phyloP scores from a whole-genome alignment of 1,140 invertebrate genomes.

The Eufriesea mexicana region DNA sequence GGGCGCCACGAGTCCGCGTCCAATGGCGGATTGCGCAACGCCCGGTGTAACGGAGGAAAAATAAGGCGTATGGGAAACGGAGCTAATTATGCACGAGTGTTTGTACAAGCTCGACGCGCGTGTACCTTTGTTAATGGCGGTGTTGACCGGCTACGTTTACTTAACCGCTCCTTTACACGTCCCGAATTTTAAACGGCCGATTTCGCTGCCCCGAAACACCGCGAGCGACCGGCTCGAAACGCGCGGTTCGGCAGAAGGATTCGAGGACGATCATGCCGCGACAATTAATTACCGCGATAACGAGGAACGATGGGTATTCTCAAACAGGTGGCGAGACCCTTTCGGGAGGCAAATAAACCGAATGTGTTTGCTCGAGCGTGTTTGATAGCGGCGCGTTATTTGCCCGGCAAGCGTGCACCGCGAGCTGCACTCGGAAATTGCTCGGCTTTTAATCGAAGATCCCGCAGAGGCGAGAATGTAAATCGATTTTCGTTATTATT shows the following conservation, averaged over 20 bases:
- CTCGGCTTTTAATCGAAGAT: not conserved
- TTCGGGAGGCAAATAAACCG: not conserved
- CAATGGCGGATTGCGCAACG: not conserved
- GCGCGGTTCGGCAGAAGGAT: too few relatives aligned
- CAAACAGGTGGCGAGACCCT: not conserved
- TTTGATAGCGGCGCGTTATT: slow-evolving; percentile 3
- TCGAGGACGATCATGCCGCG: not conserved
- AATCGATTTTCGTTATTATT: slow-evolving; percentile 1
- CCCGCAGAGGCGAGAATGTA: not conserved
- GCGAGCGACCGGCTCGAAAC: too few relatives aligned
- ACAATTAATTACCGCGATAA: slow-evolving; percentile 20
- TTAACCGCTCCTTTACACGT: slow-evolving; percentile 41
- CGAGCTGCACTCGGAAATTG: not conserved
- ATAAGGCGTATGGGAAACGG: slow-evolving; percentile 30
- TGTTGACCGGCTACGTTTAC: slow-evolving; percentile 47
- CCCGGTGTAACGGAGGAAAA: not conserved
- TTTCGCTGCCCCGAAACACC: too few relatives aligned
- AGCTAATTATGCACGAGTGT: slow-evolving; percentile 43
- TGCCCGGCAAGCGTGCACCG: not conserved
- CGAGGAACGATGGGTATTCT: not conserved
- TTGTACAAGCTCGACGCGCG: not conserved
- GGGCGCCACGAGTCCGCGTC: not conserved
- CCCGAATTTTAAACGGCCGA: slow-evolving; percentile 28
- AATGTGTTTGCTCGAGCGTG: not conserved
- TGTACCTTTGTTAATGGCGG: slow-evolving; percentile 28